phyloP scores from a whole-genome alignment of 2,797 vertebrate species.

The Hippocampus kuda region DNA sequence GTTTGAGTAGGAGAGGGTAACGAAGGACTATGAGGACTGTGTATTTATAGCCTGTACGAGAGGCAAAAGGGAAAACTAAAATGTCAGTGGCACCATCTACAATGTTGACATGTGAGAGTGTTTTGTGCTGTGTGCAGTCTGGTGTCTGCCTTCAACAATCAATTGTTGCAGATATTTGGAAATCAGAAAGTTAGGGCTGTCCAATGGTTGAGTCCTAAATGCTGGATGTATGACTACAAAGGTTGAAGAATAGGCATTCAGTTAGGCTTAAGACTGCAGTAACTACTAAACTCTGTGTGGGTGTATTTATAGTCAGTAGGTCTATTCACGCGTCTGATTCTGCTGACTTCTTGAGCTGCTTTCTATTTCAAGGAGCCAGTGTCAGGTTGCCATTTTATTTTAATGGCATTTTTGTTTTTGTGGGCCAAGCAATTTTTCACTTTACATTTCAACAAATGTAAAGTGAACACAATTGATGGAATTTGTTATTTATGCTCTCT shows the following conservation, averaged over 20 bases:
- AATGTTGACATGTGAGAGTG: neutral
- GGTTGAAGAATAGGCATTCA: neutral
- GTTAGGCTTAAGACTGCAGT: neutral
- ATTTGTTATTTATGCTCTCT: neutral
- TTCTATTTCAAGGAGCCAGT: conserved; percentile 1
- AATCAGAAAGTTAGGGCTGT: neutral
- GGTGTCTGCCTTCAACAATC: neutral
- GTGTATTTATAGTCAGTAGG: conserved; percentile 14
- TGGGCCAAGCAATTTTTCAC: neutral
- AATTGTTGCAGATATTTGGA: neutral
- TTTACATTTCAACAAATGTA: neutral
- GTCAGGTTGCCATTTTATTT: conserved; percentile 1
- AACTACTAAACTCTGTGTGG: neutral
- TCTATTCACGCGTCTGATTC: conserved; percentile 7
- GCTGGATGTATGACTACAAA: neutral
- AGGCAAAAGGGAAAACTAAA: conserved; percentile 28
- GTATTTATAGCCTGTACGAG: conserved; percentile 51
- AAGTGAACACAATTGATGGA: neutral
- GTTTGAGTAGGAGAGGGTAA: conserved; percentile 52
- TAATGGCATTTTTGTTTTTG: neutral
- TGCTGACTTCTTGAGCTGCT: conserved; percentile 4
- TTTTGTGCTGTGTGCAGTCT: neutral
- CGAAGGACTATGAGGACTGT: conserved; percentile 46
- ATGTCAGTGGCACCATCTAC: neutral
- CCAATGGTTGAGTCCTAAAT: neutral